A percentile compares a stretch with the other conserved stretches of the same genome.
Evolutionary conservation across 2,113 vertebrate species (phyloP).

Genomic region (Tragulus kanchil): DNA sequence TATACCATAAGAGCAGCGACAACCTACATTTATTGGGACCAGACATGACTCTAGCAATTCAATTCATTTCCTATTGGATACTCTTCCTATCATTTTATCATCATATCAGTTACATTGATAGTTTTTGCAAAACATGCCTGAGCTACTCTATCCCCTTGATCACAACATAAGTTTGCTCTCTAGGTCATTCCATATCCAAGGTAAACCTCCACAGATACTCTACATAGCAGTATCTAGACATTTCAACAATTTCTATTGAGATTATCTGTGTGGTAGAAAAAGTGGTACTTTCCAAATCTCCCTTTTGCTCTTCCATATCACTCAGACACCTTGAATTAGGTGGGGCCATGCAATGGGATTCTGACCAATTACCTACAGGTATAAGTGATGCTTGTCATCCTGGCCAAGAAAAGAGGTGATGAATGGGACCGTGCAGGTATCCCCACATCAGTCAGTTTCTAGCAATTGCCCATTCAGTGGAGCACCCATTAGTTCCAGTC

Average conservation of each 20-base stretch:
- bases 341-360: neutral
- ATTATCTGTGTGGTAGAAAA: neutral
- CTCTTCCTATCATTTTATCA: neutral
- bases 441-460: neutral
- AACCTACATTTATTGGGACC: neutral
- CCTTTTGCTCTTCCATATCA: neutral
- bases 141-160: neutral
- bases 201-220: neutral
- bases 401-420: neutral
- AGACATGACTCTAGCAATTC: neutral
- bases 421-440: neutral
- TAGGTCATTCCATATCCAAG: neutral
- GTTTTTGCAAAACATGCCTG: neutral
- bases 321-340: neutral
- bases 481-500: neutral
- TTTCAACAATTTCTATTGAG: neutral
- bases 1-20: neutral
- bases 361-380: neutral
- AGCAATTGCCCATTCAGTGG: neutral
- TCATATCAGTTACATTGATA: neutral
- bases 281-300: neutral
- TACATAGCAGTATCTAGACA: neutral
- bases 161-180: neutral
- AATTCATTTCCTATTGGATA: neutral
- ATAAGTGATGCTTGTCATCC: neutral